Conservation (phyloP, 2,888 invertebrate species). For the Yponomeuta cagnagella region DNA sequence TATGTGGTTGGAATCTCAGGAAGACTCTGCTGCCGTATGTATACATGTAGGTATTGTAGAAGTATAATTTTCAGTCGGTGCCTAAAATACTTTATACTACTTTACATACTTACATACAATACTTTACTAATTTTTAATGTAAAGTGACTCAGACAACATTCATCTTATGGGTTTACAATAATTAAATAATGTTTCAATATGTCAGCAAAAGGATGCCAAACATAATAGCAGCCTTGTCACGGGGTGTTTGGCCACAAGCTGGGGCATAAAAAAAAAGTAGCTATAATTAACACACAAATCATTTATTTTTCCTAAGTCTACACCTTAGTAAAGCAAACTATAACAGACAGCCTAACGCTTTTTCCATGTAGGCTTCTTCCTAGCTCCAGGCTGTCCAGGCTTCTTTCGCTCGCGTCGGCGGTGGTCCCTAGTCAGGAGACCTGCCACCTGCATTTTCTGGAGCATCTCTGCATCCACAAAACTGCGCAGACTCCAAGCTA, state of each 20-base stretch:
- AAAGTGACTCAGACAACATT: too few species aligned
- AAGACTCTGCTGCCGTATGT: too few species aligned
- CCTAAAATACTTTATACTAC: too few species aligned
- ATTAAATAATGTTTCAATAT: too few species aligned
- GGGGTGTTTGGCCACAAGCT: not conserved
- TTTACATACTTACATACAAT: too few species aligned
- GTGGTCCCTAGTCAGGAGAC: conserved; percentile 87
- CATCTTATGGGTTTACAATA: too few species aligned
- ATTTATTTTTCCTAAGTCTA: conserved; percentile 7
- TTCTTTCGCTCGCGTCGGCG: conserved; percentile 91
- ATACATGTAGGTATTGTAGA: too few species aligned
- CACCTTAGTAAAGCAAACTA: not conserved
- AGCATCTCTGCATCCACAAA: conserved; percentile 86
- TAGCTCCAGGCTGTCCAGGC: conserved; percentile 92
- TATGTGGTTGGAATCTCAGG: too few species aligned
- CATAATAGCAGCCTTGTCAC: too few species aligned
- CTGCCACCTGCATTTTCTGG: conserved; percentile 92
- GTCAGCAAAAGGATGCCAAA: too few species aligned
- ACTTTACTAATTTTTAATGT: too few species aligned
- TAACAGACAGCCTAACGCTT: conserved; percentile 78
- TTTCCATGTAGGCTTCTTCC: conserved; percentile 95
- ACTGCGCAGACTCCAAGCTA: conserved; percentile 87
- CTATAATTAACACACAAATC: not conserved
- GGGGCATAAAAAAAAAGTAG: not conserved
- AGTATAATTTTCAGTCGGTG: too few species aligned